Conservation (phyloP, 2,113 vertebrate genomes). For the Colinus virginianus region DNA sequence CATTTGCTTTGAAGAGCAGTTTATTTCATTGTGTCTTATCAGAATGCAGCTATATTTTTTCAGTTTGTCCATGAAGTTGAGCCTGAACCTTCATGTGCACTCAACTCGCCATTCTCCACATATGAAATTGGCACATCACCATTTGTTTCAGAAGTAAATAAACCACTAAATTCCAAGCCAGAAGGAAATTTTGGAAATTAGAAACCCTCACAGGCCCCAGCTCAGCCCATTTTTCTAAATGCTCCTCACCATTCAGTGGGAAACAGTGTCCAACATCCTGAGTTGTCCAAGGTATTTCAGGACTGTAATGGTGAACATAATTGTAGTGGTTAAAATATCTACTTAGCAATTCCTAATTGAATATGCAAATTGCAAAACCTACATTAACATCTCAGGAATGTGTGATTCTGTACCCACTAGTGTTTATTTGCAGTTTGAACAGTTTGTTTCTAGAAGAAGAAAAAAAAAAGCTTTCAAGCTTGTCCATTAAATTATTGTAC, state of each 20-base stretch:
- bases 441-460: conserved; percentile 55
- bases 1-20: not conserved
- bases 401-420: conserved; percentile 53
- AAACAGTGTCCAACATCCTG: not conserved
- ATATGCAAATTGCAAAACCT: conserved; percentile 55
- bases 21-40: not conserved
- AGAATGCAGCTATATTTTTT: not conserved
- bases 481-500: conserved; percentile 59
- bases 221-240: not conserved
- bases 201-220: not conserved
- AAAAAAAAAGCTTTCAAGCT: conserved; percentile 24
- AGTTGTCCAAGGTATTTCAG: conserved; percentile 20
- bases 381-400: conserved; percentile 52
- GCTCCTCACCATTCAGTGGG: rapidly evolving
- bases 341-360: conserved; percentile 37
- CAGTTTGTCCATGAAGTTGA: not conserved
- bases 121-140: not conserved
- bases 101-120: not conserved
- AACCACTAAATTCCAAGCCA: not conserved
- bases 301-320: not conserved
- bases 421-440: conserved; percentile 70
- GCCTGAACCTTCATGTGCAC: not conserved
- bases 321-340: conserved; percentile 15
- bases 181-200: not conserved
- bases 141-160: not conserved